phyloP scores from a whole-genome alignment of 2,113 vertebrate genomes.

The Chinchilla lanigera region DNA sequence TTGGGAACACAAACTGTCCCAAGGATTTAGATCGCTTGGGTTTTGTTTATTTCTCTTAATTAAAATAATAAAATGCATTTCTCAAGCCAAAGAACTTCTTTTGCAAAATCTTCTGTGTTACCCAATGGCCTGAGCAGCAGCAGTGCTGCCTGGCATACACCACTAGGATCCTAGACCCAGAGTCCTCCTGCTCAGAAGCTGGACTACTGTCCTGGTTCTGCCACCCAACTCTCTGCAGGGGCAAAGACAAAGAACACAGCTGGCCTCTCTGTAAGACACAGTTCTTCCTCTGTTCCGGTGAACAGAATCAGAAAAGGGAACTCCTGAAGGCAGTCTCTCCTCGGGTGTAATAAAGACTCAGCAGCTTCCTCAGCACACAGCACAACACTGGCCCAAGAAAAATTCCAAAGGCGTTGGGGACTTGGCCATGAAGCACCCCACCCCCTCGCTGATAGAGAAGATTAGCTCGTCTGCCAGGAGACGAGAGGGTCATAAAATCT shows the following conservation, averaged over 20 bases:
- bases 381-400: background rate
- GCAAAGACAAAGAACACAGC: background rate
- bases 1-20: background rate
- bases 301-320: conserved; percentile 71
- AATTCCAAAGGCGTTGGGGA: background rate
- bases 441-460: background rate
- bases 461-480: background rate
- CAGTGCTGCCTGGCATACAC: fast-evolving
- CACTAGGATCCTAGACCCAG: background rate
- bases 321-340: conserved; percentile 5
- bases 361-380: background rate
- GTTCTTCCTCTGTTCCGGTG: conserved; percentile 50
- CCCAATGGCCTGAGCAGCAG: background rate
- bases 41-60: conserved; percentile 44
- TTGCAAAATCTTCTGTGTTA: background rate
- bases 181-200: background rate
- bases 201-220: background rate
- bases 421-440: background rate
- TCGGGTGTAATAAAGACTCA: background rate
- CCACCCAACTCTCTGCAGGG: background rate
- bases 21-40: background rate
- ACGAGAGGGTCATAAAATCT: background rate
- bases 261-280: background rate
- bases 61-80: conserved; percentile 45
- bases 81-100: background rate